phyloP scores from a whole-genome alignment of 2,888 invertebrate genomes.

The Tachina grossa region DNA sequence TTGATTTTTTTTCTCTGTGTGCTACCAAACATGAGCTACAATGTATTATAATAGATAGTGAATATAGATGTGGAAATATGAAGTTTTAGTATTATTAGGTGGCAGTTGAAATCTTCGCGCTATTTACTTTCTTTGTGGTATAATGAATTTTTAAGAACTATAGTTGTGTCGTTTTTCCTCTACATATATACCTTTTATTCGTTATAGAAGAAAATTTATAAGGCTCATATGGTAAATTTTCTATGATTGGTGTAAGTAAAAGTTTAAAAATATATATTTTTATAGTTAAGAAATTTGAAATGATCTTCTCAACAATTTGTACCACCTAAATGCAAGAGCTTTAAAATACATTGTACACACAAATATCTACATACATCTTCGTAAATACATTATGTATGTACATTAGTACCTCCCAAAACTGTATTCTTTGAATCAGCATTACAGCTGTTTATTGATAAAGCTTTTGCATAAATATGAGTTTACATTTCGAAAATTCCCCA shows the following conservation, averaged over 20 bases:
- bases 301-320: not conserved
- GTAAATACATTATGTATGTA: not conserved
- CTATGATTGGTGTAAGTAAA: no score
- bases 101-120: not conserved
- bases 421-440: constrained; percentile 25
- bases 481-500: constrained; percentile 48
- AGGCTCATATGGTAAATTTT: no score
- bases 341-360: constrained; percentile 7
- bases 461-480: constrained; percentile 37
- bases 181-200: no score
- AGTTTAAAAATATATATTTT: no score
- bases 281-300: not conserved
- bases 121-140: not conserved
- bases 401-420: not conserved
- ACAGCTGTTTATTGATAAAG: constrained; percentile 47
- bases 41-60: constrained; percentile 31
- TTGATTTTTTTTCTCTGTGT: not conserved
- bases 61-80: constrained; percentile 6
- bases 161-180: no score
- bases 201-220: no score
- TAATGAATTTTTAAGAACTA: not conserved
- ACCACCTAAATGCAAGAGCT: not conserved
- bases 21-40: constrained; percentile 8
- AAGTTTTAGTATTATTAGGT: not conserved
- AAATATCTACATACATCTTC: not conserved